Evolutionary conservation across 2,888 invertebrate genomes (phyloP).

Genomic region (Synanthedon formicaeformis): DNA sequence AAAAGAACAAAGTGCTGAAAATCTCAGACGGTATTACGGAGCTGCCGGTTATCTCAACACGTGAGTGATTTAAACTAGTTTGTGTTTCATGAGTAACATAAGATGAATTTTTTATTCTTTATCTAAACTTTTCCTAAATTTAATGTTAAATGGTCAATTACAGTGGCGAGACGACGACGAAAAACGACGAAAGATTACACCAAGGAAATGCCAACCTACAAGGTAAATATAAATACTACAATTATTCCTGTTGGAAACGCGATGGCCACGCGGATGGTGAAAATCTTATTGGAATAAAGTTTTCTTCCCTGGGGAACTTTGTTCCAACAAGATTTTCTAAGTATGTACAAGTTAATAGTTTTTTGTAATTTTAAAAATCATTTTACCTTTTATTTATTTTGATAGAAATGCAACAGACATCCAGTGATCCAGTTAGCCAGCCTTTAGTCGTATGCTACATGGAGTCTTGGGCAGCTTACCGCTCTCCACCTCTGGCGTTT

Average conservation of each 20-base stretch:
- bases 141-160: constrained; percentile 5
- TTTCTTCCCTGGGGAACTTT: too few species aligned
- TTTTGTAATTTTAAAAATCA: not conserved
- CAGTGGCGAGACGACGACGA: constrained; percentile 35
- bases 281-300: too few species aligned
- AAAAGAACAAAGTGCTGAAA: constrained; percentile 16
- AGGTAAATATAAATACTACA: constrained; percentile 21
- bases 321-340: not conserved
- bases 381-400: constrained; percentile 1
- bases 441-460: constrained; percentile 76
- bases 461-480: constrained; percentile 75
- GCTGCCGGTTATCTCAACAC: constrained; percentile 57
- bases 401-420: constrained; percentile 52
- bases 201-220: constrained; percentile 59
- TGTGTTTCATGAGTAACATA: constrained; percentile 1
- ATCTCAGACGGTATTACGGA: constrained; percentile 45
- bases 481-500: constrained; percentile 76
- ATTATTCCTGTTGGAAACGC: too few species aligned
- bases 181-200: constrained; percentile 47
- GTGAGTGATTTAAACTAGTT: constrained; percentile 22
- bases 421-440: constrained; percentile 23
- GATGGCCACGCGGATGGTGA: too few species aligned
- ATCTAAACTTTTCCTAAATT: not conserved
- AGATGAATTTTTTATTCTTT: not conserved
- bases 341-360: not conserved